These are phyloP conservation scores for Cataglyphis altisquamis DNA, from an alignment of 2,888 invertebrate species.

Conservation along the genomic window DNA sequence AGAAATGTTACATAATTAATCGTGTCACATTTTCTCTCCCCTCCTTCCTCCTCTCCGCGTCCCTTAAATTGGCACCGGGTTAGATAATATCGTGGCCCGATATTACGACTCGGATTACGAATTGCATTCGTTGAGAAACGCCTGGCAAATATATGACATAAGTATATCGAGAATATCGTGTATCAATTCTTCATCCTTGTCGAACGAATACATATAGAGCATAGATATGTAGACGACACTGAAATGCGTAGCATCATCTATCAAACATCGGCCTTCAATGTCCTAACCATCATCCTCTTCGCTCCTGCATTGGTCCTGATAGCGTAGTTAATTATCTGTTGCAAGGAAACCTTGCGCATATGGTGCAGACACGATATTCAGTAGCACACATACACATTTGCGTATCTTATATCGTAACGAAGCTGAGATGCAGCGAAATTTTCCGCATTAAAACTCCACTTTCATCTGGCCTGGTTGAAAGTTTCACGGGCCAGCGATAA, in stretches of 20 bases:
- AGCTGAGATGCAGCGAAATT: constrained; percentile 10
- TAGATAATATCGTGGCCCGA: constrained; percentile 51
- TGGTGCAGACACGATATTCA: not conserved
- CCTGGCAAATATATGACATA: constrained; percentile 23
- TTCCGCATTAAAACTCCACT: not conserved
- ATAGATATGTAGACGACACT: not conserved
- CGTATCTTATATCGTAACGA: not conserved
- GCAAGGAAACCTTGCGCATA: not conserved
- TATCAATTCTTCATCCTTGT: constrained; percentile 59
- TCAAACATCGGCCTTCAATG: not conserved
- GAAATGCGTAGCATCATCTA: not conserved
- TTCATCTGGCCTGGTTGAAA: constrained; percentile 12
- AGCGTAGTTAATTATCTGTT: constrained; percentile 21
- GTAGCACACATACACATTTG: not conserved
- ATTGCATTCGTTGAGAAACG: constrained; percentile 20
- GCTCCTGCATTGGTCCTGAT: not conserved
- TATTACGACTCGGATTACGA: constrained; percentile 57
- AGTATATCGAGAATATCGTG: constrained; percentile 64
- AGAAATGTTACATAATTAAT: constrained; percentile 28
- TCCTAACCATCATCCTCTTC: constrained; percentile 10
- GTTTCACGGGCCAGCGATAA: constrained; percentile 5
- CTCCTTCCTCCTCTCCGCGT: not conserved
- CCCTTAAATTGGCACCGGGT: constrained; percentile 51
- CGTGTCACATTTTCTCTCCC: constrained; percentile 12
- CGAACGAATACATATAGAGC: not conserved